Evolutionary conservation across 2,797 vertebrate species (phyloP).

Genomic region (Cirrhinus mrigala): DNA sequence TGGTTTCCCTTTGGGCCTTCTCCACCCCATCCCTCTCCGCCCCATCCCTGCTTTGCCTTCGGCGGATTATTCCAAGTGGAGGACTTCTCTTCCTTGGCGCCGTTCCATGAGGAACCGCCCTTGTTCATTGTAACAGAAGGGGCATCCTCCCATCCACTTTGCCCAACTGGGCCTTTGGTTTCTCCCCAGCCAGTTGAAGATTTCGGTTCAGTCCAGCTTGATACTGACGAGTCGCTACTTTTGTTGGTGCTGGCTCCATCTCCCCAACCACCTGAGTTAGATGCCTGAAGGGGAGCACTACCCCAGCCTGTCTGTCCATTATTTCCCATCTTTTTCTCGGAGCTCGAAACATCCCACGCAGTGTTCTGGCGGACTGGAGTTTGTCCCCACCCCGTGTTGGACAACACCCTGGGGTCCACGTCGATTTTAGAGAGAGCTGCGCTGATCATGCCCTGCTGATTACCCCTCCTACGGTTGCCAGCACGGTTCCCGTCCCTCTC

Average conservation of each 20-base stretch:
- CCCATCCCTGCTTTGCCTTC: slow-evolving; percentile 90
- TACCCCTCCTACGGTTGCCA: slow-evolving; percentile 81
- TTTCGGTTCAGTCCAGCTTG: slow-evolving; percentile 90
- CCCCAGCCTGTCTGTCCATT: slow-evolving; percentile 89
- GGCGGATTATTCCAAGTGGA: slow-evolving; percentile 87
- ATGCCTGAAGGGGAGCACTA: slow-evolving; percentile 81
- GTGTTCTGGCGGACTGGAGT: slow-evolving; percentile 96
- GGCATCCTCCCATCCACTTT: slow-evolving; percentile 89
- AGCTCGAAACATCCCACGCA: slow-evolving; percentile 88
- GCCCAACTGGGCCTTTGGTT: slow-evolving; percentile 84
- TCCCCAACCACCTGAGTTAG: slow-evolving; percentile 87
- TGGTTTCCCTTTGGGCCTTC: slow-evolving; percentile 85
- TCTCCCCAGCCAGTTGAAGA: slow-evolving; percentile 88
- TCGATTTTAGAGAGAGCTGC: slow-evolving; percentile 81
- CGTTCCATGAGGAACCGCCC: slow-evolving; percentile 85
- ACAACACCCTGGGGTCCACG: slow-evolving; percentile 94
- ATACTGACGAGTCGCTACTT: slow-evolving; percentile 82
- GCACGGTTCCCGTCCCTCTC: slow-evolving; percentile 75
- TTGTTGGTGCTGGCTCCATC: slow-evolving; percentile 80
- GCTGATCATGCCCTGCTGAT: slow-evolving; percentile 76
- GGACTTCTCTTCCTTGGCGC: slow-evolving; percentile 89
- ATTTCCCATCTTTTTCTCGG: slow-evolving; percentile 86
- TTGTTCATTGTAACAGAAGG: slow-evolving; percentile 82
- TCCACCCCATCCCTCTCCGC: slow-evolving; percentile 84
- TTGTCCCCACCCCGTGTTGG: slow-evolving; percentile 98